Conservation (phyloP, 2,113 vertebrate species). For the Mola mola region DNA sequence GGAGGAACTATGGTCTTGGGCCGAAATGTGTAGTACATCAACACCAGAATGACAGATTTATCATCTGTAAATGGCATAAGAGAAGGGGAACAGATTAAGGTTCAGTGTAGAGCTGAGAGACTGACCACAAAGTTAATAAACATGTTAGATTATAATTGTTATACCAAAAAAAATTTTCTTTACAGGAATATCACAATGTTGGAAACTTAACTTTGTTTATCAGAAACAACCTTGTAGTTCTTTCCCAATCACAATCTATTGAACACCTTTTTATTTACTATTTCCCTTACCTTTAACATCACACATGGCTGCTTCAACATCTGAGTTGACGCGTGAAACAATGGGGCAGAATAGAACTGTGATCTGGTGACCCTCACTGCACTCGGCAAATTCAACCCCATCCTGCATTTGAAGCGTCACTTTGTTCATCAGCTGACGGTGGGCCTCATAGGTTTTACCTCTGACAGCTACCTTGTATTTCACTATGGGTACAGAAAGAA, state of each 20-base stretch:
- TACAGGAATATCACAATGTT: no score
- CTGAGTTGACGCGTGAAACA: conserved; percentile 16
- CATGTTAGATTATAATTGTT: no score
- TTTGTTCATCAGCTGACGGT: not conserved
- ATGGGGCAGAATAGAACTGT: conserved; percentile 61
- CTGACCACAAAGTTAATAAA: not conserved
- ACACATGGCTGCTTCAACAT: conserved; percentile 6
- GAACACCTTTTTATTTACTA: no score
- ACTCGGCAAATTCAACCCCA: fast-evolving
- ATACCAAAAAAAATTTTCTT: not conserved
- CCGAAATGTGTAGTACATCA: conserved; percentile 39
- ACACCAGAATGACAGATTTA: conserved; percentile 54
- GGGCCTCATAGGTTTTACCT: conserved; percentile 18
- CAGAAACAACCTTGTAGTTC: not conserved
- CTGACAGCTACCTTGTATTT: conserved; percentile 7
- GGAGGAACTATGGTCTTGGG: fast-evolving
- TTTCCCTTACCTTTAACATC: conserved; percentile 27
- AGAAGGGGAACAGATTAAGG: not conserved
- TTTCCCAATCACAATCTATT: no score
- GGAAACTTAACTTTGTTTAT: no score
- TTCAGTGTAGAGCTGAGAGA: not conserved
- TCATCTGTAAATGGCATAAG: not conserved
- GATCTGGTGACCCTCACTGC: fast-evolving
- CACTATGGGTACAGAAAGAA: conserved; percentile 5
- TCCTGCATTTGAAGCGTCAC: not conserved